Evolutionary conservation across 2,797 vertebrate genomes (phyloP).

Genomic region (Phoxinus dragarum): DNA sequence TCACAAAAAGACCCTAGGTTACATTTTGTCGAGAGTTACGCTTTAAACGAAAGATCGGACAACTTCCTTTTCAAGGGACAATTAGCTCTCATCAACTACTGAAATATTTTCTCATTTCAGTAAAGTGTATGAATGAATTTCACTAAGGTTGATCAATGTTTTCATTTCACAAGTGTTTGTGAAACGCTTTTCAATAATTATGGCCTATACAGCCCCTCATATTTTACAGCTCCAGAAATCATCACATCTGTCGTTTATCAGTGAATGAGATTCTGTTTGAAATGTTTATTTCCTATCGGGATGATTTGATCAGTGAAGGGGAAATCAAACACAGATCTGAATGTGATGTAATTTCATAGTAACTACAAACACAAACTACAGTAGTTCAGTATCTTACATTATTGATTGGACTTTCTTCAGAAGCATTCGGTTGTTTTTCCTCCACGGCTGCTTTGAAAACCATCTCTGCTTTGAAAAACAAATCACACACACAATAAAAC

Average conservation of each 20-base stretch:
- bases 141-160: too few relatives aligned
- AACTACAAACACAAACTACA: not conserved
- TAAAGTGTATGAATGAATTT: too few relatives aligned
- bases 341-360: too few relatives aligned
- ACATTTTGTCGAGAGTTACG: too few relatives aligned
- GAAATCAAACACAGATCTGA: not conserved
- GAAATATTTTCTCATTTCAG: too few relatives aligned
- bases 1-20: too few relatives aligned
- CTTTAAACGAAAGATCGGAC: too few relatives aligned
- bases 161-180: too few relatives aligned
- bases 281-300: not conserved
- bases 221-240: not conserved
- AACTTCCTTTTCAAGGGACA: too few relatives aligned
- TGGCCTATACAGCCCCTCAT: too few relatives aligned
- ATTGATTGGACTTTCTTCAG: not conserved
- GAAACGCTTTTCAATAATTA: too few relatives aligned
- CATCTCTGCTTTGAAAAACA: not conserved
- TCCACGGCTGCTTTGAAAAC: not conserved
- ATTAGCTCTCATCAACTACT: too few relatives aligned
- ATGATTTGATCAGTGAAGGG: not conserved
- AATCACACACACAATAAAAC: not conserved
- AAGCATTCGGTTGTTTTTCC: not conserved
- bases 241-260: not conserved
- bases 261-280: not conserved
- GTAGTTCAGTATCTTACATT: not conserved